Evolutionary conservation across 2,113 vertebrate genomes (phyloP).

Genomic region (Pionites leucogaster): DNA sequence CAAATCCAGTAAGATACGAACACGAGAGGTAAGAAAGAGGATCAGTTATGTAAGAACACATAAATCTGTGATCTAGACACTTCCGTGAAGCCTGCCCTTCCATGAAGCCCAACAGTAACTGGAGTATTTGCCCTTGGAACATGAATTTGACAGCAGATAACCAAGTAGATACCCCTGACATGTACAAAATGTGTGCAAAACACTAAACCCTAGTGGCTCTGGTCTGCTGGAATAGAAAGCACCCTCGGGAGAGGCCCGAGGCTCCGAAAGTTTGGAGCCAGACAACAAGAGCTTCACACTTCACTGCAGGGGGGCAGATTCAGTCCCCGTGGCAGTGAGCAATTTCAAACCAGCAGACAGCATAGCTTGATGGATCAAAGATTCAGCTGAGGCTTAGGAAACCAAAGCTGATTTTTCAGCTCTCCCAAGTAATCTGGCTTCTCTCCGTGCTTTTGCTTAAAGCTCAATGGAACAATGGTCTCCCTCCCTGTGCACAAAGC

Average conservation of each 20-base stretch:
- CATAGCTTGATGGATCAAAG: conserved; percentile 18
- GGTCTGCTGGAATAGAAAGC: conserved; percentile 5
- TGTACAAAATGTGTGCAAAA: not conserved
- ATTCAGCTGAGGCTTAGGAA: not conserved
- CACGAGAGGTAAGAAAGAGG: not conserved
- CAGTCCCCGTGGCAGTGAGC: not conserved
- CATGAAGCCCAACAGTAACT: not conserved
- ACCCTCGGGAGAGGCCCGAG: conserved; percentile 36
- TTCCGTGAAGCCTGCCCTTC: not conserved
- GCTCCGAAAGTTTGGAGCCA: conserved; percentile 22
- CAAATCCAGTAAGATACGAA: not conserved
- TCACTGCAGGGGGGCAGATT: not conserved
- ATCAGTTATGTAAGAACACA: not conserved
- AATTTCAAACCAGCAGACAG: conserved; percentile 32
- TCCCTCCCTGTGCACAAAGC: not conserved
- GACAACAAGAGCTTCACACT: conserved; percentile 14
- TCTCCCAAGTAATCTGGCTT: conserved; percentile 47
- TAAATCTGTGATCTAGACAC: not conserved
- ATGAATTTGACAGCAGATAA: not conserved
- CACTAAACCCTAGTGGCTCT: not conserved
- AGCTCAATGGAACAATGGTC: conserved; percentile 4
- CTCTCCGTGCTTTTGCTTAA: conserved; percentile 33
- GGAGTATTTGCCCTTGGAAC: not conserved
- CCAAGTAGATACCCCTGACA: not conserved
- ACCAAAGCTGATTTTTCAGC: conserved; percentile 41